Conservation (phyloP, 2,888 invertebrate species). For the Noctuana brunneofusca region DNA sequence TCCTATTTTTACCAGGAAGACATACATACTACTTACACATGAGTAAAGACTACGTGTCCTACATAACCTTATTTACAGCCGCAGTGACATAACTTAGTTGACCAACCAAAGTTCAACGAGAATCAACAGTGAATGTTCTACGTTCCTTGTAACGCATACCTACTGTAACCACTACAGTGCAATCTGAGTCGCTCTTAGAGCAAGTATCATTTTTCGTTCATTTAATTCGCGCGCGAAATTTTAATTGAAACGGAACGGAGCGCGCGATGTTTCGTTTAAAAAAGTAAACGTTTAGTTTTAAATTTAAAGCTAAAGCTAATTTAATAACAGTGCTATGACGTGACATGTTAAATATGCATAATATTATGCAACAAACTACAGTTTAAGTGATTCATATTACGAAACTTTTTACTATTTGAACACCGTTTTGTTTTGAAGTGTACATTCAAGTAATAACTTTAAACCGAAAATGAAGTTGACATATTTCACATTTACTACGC, state of each 20-base stretch:
- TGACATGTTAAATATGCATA: not conserved
- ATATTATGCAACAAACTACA: not conserved
- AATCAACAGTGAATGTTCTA: constrained; percentile 38
- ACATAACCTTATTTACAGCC: constrained; percentile 32
- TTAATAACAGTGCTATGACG: not conserved
- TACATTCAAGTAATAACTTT: not conserved
- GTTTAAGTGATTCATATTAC: constrained; percentile 12
- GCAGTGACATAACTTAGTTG: constrained; percentile 50
- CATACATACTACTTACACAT: not conserved
- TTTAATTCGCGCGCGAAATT: constrained; percentile 26
- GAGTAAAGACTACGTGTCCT: constrained; percentile 20
- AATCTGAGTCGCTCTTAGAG: constrained; percentile 20
- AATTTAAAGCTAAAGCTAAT: not conserved
- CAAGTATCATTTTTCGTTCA: constrained; percentile 21
- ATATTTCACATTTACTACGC: constrained; percentile 26
- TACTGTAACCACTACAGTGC: constrained; percentile 22
- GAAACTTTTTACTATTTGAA: constrained; percentile 15
- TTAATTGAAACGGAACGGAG: constrained; percentile 28
- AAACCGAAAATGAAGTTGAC: constrained; percentile 19
- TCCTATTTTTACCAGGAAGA: constrained; percentile 22
- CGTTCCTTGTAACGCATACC: constrained; percentile 39
- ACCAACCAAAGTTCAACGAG: constrained; percentile 43
- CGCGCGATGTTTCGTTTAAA: constrained; percentile 14
- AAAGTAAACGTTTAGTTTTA: constrained; percentile 4
- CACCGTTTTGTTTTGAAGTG: constrained; percentile 6